phyloP scores from a whole-genome alignment of 2,797 vertebrate genomes.

The Astyanax mexicanus region DNA sequence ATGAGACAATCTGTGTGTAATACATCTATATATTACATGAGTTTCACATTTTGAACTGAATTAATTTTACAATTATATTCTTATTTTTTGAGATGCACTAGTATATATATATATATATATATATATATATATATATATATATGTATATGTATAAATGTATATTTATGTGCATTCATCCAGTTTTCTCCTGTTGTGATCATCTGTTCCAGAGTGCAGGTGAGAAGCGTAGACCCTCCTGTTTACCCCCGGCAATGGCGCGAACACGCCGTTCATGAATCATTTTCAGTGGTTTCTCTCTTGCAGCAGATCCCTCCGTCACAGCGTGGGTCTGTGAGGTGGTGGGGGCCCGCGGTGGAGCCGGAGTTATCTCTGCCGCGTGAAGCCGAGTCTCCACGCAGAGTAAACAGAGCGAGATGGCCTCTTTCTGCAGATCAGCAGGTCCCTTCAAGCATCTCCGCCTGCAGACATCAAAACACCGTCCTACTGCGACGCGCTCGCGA shows the following conservation, averaged over 20 bases:
- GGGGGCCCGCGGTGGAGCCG: slow-evolving; percentile 1
- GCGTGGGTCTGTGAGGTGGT: slow-evolving; percentile 42
- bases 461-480: slow-evolving; percentile 30
- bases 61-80: too few species aligned
- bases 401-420: slow-evolving; percentile 24
- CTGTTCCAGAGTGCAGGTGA: neutral
- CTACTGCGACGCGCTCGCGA: slow-evolving; percentile 1
- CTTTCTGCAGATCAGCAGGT: slow-evolving; percentile 24
- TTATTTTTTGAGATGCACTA: too few species aligned
- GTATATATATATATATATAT: too few species aligned
- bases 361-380: slow-evolving; percentile 37
- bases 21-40: too few species aligned
- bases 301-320: neutral
- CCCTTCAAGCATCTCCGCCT: slow-evolving; percentile 28
- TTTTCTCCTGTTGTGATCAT: neutral
- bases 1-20: too few species aligned
- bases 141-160: too few species aligned
- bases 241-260: slow-evolving; percentile 3
- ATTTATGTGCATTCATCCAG: too few species aligned
- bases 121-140: too few species aligned
- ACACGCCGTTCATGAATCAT: slow-evolving; percentile 31
- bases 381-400: slow-evolving; percentile 12
- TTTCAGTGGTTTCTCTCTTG: slow-evolving; percentile 32
- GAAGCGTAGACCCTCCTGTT: neutral
- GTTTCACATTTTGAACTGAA: too few species aligned